Conservation (phyloP, 2,797 vertebrate species). For the Sebastes itinus region DNA sequence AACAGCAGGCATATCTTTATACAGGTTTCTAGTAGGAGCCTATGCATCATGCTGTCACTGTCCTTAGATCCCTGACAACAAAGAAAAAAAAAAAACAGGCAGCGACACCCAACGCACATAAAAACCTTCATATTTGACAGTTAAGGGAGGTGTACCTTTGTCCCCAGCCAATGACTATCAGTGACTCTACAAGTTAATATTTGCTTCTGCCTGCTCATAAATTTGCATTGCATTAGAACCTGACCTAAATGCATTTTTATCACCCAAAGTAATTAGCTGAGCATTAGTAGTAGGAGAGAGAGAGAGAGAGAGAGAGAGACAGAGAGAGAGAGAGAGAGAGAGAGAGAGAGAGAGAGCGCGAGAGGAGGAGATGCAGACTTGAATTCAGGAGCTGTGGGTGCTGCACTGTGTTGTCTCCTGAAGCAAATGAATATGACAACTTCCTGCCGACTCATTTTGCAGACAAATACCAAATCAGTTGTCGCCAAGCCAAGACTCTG, state of each 20-base stretch:
- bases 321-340: no score
- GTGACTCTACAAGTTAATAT: slow-evolving; percentile 84
- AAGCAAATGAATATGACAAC: slow-evolving; percentile 59
- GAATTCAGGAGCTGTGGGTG: slow-evolving; percentile 30
- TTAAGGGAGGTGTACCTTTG: slow-evolving; percentile 74
- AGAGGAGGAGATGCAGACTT: background rate
- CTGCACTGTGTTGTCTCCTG: slow-evolving; percentile 43
- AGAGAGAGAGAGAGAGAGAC: background rate
- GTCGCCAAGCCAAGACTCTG: slow-evolving; percentile 19
- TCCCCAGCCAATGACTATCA: slow-evolving; percentile 76
- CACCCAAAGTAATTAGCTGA: slow-evolving; percentile 84
- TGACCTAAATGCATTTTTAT: slow-evolving; percentile 90
- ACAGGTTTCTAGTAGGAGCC: slow-evolving; percentile 25
- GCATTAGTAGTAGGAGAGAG: slow-evolving; percentile 68
- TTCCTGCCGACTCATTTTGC: slow-evolving; percentile 50
- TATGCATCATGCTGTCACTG: slow-evolving; percentile 38
- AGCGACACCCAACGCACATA: slow-evolving; percentile 40
- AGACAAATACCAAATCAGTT: slow-evolving; percentile 53
- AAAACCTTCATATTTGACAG: slow-evolving; percentile 63
- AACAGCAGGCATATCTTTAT: slow-evolving; percentile 14
- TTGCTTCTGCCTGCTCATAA: slow-evolving; percentile 83
- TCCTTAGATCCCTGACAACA: slow-evolving; percentile 37
- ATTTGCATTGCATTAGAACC: slow-evolving; percentile 87
- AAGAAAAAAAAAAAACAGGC: slow-evolving; percentile 19
- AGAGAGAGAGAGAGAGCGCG: background rate